These are phyloP conservation scores for Neuroscelio doddi DNA, from an alignment of 2,888 invertebrate genomes.

Conservation along the genomic window DNA sequence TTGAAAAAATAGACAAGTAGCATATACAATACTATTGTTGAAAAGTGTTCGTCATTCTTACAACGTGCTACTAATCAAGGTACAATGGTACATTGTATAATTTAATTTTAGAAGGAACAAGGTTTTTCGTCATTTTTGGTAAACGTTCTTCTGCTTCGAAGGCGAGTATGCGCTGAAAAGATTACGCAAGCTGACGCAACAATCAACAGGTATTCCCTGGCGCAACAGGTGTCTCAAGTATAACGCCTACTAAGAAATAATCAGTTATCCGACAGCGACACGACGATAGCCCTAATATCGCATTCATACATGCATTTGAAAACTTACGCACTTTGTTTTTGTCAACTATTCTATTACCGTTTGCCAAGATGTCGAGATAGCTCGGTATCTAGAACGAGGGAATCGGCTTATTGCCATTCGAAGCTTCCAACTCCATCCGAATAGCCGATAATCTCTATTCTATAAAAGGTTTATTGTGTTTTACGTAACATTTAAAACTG, in stretches of 20 bases:
- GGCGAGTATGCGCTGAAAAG: background rate
- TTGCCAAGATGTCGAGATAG: slow-evolving; percentile 20
- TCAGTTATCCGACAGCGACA: slow-evolving; percentile 19
- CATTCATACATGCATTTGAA: slow-evolving; percentile 26
- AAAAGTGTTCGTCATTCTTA: too few species aligned
- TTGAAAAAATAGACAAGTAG: too few species aligned
- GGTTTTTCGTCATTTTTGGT: background rate
- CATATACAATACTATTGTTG: too few species aligned
- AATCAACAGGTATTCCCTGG: slow-evolving; percentile 24
- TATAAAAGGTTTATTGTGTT: slow-evolving; percentile 34
- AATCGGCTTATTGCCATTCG: slow-evolving; percentile 21
- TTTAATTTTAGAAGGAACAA: background rate
- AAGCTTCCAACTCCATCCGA: slow-evolving; percentile 30
- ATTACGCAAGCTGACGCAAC: slow-evolving; percentile 20
- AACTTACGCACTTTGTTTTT: slow-evolving; percentile 16
- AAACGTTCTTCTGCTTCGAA: background rate
- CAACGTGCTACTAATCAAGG: too few species aligned
- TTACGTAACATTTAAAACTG: slow-evolving; percentile 21
- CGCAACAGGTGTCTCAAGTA: slow-evolving; percentile 37
- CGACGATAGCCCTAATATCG: slow-evolving; percentile 28
- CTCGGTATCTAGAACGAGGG: slow-evolving; percentile 19
- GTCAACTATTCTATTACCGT: slow-evolving; percentile 33
- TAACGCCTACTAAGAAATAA: slow-evolving; percentile 31
- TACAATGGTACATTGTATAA: too few species aligned
- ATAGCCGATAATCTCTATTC: slow-evolving; percentile 25